phyloP scores from a whole-genome alignment of 2,797 vertebrate species.

The Sciurus vulgaris region DNA sequence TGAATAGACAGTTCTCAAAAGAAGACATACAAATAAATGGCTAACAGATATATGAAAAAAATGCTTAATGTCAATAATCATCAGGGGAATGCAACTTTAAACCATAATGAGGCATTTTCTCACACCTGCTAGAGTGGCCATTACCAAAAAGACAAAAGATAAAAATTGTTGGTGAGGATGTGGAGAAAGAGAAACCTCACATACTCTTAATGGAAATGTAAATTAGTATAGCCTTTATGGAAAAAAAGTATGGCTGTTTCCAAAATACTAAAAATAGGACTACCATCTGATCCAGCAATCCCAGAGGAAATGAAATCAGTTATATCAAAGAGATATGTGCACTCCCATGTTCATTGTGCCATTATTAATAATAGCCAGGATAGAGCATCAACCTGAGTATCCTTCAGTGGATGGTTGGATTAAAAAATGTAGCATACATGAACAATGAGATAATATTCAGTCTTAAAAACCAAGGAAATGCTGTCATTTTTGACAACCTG shows the following conservation, averaged over 20 bases:
- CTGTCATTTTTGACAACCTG: background rate
- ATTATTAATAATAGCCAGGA: background rate
- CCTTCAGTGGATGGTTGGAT: background rate
- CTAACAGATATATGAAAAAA: background rate
- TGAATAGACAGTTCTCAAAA: background rate
- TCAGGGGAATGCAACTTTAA: background rate
- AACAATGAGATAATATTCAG: background rate
- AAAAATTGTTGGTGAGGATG: background rate
- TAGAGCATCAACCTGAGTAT: background rate
- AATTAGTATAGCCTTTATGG: background rate
- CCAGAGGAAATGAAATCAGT: background rate
- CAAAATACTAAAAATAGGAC: background rate
- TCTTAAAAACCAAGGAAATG: background rate
- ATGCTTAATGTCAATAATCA: background rate
- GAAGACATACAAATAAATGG: background rate
- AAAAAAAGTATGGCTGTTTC: background rate
- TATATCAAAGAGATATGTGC: background rate
- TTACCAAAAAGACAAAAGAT: background rate
- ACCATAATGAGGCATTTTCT: background rate
- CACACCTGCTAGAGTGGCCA: background rate
- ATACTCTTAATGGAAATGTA: background rate
- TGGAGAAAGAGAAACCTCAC: background rate
- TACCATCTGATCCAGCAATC: background rate
- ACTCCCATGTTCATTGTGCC: background rate
- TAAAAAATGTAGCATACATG: background rate